Evolutionary conservation across 2,888 invertebrate species (phyloP).

Genomic region (Drosophila colorata): DNA sequence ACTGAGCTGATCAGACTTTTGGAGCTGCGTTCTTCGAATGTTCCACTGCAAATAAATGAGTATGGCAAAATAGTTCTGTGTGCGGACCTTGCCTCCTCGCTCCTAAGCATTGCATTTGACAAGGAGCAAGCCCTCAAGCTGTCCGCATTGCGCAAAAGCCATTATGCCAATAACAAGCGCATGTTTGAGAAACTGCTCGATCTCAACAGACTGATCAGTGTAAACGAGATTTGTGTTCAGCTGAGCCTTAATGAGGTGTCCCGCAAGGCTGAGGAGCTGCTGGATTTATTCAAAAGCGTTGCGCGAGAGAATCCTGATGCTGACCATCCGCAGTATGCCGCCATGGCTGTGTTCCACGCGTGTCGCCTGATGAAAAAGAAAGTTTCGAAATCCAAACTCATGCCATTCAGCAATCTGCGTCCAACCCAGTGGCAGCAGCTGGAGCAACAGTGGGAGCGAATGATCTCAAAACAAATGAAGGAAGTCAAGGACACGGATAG

Average conservation of each 20-base stretch:
- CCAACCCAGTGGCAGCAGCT: slow-evolving; percentile 88
- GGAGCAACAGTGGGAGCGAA: slow-evolving; percentile 87
- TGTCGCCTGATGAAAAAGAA: slow-evolving; percentile 88
- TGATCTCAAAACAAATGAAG: slow-evolving; percentile 74
- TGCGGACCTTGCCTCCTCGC: slow-evolving; percentile 87
- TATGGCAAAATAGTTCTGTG: slow-evolving; percentile 88
- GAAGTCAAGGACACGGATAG: slow-evolving; percentile 11
- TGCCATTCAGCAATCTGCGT: slow-evolving; percentile 87
- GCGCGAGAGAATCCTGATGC: slow-evolving; percentile 85
- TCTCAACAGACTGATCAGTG: slow-evolving; percentile 86
- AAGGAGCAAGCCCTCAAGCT: slow-evolving; percentile 87
- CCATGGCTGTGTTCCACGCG: slow-evolving; percentile 88
- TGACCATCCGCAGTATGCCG: slow-evolving; percentile 88
- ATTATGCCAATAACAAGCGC: slow-evolving; percentile 87
- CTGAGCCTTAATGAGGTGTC: slow-evolving; percentile 86
- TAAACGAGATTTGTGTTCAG: slow-evolving; percentile 87
- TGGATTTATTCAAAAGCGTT: slow-evolving; percentile 86
- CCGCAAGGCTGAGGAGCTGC: slow-evolving; percentile 86
- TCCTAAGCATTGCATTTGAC: slow-evolving; percentile 87
- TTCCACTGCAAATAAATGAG: slow-evolving; percentile 86
- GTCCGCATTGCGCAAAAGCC: slow-evolving; percentile 87
- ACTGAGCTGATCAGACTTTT: slow-evolving; percentile 82
- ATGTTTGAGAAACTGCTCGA: slow-evolving; percentile 88
- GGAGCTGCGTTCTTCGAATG: slow-evolving; percentile 81
- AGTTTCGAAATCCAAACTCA: slow-evolving; percentile 87